phyloP scores from a whole-genome alignment of 2,797 vertebrate genomes.

The Taenioides sp. region DNA sequence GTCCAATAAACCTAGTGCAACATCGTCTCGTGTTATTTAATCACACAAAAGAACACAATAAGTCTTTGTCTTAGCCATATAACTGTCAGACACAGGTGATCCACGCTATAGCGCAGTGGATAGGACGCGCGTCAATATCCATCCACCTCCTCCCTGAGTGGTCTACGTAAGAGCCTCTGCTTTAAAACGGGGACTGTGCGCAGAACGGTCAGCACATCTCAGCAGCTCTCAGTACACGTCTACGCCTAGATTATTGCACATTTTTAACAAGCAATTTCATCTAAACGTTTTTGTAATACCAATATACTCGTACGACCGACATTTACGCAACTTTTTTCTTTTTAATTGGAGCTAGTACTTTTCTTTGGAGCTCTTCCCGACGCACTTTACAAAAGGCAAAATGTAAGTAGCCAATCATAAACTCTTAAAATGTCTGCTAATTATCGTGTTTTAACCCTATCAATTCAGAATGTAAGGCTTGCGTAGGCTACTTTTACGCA shows the following conservation, averaged over 20 bases:
- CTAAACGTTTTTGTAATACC: background rate
- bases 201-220: background rate
- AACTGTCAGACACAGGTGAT: background rate
- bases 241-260: background rate
- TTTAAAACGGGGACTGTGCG: background rate
- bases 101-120: background rate
- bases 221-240: background rate
- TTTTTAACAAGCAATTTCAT: background rate
- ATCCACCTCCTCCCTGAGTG: conserved; percentile 2
- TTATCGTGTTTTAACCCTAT: background rate
- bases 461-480: background rate
- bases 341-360: background rate
- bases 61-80: background rate
- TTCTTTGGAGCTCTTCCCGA: background rate
- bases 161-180: conserved; percentile 2
- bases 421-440: background rate
- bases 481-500: background rate
- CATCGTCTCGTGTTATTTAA: background rate
- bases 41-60: background rate
- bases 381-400: conserved; percentile 2
- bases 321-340: background rate
- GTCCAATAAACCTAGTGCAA: background rate
- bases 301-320: background rate
- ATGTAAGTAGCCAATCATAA: conserved; percentile 6
- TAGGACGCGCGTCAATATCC: conserved; percentile 1